Conservation (phyloP, 30 jellyfish, hydroid and myxozoan species). For the Aurelia sp. region DNA sequence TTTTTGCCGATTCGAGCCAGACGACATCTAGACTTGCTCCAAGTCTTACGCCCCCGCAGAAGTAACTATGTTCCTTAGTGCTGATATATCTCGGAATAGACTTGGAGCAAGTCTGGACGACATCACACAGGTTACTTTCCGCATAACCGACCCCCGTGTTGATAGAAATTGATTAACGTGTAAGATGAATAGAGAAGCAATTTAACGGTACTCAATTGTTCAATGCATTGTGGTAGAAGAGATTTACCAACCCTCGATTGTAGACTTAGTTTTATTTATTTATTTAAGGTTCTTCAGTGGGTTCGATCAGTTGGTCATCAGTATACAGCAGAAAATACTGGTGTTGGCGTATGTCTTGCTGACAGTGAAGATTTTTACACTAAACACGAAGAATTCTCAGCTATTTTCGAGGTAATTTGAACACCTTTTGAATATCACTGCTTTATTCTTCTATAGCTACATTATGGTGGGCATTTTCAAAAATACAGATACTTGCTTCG, state of each 20-base stretch:
- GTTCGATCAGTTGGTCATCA: slow-evolving; percentile 59
- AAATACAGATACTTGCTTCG: no score
- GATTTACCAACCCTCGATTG: not conserved
- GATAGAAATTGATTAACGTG: not conserved
- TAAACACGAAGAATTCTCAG: slow-evolving; percentile 68
- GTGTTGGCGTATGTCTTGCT: slow-evolving; percentile 70
- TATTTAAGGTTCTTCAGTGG: slow-evolving; percentile 68
- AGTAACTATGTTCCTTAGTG: no score
- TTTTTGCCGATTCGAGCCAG: no score
- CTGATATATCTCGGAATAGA: no score
- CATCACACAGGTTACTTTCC: not conserved
- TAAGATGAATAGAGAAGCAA: not conserved
- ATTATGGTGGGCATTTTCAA: no score
- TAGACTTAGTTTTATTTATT: not conserved
- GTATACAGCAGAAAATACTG: slow-evolving; percentile 37
- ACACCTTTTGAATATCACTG: no score
- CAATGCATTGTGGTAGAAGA: not conserved
- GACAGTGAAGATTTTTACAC: slow-evolving; percentile 61
- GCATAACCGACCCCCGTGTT: slow-evolving; percentile 1
- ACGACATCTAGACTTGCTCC: no score
- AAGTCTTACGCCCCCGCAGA: no score
- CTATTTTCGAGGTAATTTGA: slow-evolving; percentile 65
- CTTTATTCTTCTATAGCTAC: no score
- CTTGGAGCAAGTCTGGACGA: no score
- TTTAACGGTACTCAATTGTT: not conserved